These are phyloP conservation scores for Scylla paramamosain DNA, from an alignment of 1,140 invertebrate genomes.

Conservation along the genomic window DNA sequence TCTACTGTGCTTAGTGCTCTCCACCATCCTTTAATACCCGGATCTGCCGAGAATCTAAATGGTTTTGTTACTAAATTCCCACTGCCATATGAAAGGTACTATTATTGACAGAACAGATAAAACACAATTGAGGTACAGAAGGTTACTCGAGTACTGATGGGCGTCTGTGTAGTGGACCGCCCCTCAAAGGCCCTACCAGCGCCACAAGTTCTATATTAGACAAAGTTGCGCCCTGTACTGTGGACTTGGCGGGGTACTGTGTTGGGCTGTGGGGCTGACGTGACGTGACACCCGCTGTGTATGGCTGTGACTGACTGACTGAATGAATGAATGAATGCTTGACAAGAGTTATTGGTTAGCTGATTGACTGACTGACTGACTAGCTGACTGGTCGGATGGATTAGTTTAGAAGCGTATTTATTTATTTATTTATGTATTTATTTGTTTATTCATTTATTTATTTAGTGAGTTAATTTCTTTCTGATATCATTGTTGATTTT, in stretches of 20 bases:
- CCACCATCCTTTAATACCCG: too few relatives aligned
- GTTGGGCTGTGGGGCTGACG: neutral
- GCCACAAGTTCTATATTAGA: neutral
- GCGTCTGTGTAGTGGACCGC: too few relatives aligned
- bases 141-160: too few relatives aligned
- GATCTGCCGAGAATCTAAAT: too few relatives aligned
- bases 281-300: neutral
- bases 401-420: neutral
- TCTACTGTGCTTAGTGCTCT: too few relatives aligned
- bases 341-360: neutral
- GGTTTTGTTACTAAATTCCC: too few relatives aligned
- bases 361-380: neutral
- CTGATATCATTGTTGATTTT: too few relatives aligned
- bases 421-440: neutral
- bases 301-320: constrained; percentile 3
- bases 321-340: neutral
- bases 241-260: neutral
- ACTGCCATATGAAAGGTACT: too few relatives aligned
- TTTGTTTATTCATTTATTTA: neutral
- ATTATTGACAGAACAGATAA: too few relatives aligned
- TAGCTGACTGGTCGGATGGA: neutral
- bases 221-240: neutral
- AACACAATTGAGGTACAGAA: too few relatives aligned
- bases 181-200: neutral
- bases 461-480: too few relatives aligned